phyloP scores from a whole-genome alignment of 2,113 vertebrate species.

The Rhinolophus sinicus region DNA sequence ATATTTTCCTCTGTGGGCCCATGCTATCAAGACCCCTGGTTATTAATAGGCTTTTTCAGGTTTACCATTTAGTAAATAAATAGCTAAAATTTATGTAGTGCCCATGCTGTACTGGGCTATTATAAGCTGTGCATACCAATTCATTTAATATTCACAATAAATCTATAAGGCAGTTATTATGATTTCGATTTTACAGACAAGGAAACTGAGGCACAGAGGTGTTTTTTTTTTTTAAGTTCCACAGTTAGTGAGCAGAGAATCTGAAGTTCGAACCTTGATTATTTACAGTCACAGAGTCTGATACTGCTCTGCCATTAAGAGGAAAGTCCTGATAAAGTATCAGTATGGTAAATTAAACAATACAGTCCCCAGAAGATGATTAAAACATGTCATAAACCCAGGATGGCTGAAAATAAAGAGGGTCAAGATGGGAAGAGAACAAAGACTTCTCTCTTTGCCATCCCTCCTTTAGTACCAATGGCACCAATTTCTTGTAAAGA shows the following conservation, averaged over 20 bases:
- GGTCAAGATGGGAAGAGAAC: neutral
- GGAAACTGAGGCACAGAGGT: neutral
- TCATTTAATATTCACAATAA: neutral
- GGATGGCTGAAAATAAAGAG: neutral
- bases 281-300: neutral
- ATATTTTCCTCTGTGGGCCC: neutral
- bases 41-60: neutral
- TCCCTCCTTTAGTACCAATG: neutral
- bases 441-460: neutral
- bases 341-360: constrained; percentile 26
- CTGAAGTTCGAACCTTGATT: constrained; percentile 6
- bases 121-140: neutral
- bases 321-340: neutral
- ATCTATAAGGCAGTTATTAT: neutral
- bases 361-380: neutral
- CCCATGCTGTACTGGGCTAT: neutral
- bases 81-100: neutral
- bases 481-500: neutral
- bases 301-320: neutral
- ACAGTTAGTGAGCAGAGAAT: neutral
- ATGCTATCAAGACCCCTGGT: neutral
- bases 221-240: neutral
- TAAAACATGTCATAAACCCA: neutral
- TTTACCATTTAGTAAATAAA: neutral
- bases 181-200: neutral